Evolutionary conservation across 2,888 invertebrate species (phyloP), one percentile per base, ranked within the genome.

Genomic region (Thecophora atra): DNA sequence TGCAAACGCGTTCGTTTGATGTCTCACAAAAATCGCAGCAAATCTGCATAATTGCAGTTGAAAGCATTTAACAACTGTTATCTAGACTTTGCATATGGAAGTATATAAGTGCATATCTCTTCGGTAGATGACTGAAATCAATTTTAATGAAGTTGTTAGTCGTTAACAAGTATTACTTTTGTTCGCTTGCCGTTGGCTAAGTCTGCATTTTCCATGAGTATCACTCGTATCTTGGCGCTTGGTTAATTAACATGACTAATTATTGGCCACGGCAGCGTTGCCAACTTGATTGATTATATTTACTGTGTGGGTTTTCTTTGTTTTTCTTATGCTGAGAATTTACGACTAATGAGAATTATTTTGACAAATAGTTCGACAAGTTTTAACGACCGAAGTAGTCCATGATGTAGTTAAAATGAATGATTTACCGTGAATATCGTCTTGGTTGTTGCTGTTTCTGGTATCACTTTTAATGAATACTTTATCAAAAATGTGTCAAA

Each of bases 281-380:
- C 70, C 62, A 70, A 63, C 63, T 21, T 70, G 70, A 70, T 63
- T 70, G 70, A 70, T 70, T 63, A 52, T 58, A 42, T 68, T 68
- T 58, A 54, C 15, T 54, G 42, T 51, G 26, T 26, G 51, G 8
- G 30, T 52, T 66, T 44, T 26, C 52, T 51, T 52, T n/a, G 30
- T 30, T 67, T n/a, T n/a, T n/a, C n/a, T n/a, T 44, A 56, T 26
- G 19, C 37, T 63, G 19, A n/a, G 52, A 64, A 64, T 37, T 70
- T 62, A 63, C 52, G 37, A 52, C 24, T 63, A 70, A 63, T 70
- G 19, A 37, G 70, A 24, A 63, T 51, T 24, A 44, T 70, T 70
- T 63, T 70, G 70, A 63, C 70, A 70, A 70, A 70, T 70, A 63
- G 37, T 70, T 63, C 52, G 70, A 70, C 70, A 70, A 52, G 70